These are phyloP conservation scores for Saguinus midas DNA, from an alignment of 2,113 vertebrate genomes.

Conservation along the genomic window DNA sequence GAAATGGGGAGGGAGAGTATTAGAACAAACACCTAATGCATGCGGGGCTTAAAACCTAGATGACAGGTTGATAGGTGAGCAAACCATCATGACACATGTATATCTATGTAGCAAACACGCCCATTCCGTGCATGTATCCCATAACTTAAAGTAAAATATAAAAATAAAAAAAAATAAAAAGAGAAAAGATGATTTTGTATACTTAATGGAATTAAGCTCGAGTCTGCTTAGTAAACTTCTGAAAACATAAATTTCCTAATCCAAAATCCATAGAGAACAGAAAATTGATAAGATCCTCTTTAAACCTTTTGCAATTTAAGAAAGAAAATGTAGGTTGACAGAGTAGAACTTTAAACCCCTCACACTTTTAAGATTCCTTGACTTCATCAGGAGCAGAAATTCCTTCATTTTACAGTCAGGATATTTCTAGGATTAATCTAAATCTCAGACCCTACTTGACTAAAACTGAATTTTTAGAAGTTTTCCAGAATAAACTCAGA, in stretches of 20 bases:
- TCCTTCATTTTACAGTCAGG: background rate
- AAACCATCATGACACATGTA: no score
- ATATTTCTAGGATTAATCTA: background rate
- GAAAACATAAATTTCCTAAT: background rate
- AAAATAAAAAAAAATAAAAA: no score
- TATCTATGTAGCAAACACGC: no score
- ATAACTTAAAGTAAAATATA: no score
- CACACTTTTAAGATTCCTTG: background rate
- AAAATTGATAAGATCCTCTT: background rate
- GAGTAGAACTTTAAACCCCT: background rate
- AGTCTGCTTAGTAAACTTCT: background rate
- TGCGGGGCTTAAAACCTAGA: no score
- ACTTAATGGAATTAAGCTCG: background rate
- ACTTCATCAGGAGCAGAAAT: background rate
- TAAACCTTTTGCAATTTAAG: background rate
- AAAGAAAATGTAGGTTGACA: background rate
- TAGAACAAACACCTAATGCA: no score
- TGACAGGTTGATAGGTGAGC: no score
- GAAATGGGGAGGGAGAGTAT: no score
- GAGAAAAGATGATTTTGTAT: background rate
- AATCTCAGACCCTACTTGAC: background rate
- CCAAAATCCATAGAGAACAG: background rate
- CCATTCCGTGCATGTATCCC: no score
- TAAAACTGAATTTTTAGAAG: background rate
- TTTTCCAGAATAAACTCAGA: constrained; percentile 14